Conservation (phyloP, 2,113 vertebrate genomes). For the Craseonycteris thonglongyai region DNA sequence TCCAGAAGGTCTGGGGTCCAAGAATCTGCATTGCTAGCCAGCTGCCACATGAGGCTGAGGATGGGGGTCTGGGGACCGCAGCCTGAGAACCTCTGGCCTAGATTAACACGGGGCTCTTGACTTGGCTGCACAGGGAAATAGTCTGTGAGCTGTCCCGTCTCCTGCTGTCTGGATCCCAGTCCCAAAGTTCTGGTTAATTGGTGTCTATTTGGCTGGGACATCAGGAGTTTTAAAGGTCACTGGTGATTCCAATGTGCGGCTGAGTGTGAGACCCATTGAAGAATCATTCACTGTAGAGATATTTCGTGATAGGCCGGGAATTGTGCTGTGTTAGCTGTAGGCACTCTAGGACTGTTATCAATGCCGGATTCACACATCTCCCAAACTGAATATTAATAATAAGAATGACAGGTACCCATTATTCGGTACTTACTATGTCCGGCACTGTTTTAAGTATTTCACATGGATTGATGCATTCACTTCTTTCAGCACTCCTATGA, state of each 20-base stretch:
- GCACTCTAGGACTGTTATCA: too few species aligned
- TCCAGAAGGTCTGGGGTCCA: background rate
- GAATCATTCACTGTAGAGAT: too few species aligned
- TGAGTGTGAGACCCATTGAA: background rate
- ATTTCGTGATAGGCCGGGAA: background rate
- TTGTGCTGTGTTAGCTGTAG: background rate
- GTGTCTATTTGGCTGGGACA: background rate
- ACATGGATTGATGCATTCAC: rapidly evolving
- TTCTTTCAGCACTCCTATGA: rapidly evolving
- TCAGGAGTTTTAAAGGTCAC: background rate
- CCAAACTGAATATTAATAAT: background rate
- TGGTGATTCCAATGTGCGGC: background rate
- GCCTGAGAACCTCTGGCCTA: background rate
- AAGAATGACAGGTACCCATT: rapidly evolving
- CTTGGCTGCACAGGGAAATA: rapidly evolving
- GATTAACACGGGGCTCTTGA: rapidly evolving
- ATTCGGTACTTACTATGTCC: background rate
- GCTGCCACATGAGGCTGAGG: rapidly evolving
- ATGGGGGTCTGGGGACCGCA: rapidly evolving
- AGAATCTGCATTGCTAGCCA: background rate
- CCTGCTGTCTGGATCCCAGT: background rate
- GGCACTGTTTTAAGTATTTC: background rate
- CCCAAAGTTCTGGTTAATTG: background rate
- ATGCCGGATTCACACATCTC: background rate
- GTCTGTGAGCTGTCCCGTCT: rapidly evolving